phyloP scores from a whole-genome alignment of 2,113 vertebrate genomes.

The Sclerurus mexicanus region DNA sequence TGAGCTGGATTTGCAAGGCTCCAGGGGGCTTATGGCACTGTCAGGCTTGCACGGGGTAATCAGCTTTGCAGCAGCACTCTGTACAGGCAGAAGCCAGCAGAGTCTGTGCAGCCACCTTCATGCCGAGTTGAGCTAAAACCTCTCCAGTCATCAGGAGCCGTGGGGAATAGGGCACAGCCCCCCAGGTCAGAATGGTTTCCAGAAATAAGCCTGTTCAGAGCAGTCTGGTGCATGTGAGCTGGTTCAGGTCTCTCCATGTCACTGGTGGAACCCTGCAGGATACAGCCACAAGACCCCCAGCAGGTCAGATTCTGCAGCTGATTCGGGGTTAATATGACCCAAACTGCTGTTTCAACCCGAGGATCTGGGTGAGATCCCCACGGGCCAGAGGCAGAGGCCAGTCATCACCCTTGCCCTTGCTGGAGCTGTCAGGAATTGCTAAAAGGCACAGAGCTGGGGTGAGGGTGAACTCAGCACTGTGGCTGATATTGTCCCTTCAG shows the following conservation, averaged over 20 bases:
- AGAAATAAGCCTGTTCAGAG: background rate
- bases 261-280: background rate
- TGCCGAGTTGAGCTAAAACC: accelerated
- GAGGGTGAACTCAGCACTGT: background rate
- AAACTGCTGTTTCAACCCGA: background rate
- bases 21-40: background rate
- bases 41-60: background rate
- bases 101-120: background rate
- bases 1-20: background rate
- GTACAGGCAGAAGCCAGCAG: background rate
- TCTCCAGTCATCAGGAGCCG: accelerated
- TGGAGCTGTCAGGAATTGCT: background rate
- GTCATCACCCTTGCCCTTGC: accelerated
- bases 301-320: background rate
- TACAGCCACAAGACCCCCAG: background rate
- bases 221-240: background rate
- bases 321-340: background rate
- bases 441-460: background rate
- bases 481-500: background rate
- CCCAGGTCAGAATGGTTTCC: background rate
- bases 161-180: background rate
- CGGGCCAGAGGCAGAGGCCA: accelerated
- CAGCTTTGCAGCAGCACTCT: background rate
- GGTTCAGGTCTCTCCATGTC: background rate
- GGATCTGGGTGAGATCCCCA: background rate